Evolutionary conservation across 2,113 vertebrate genomes (phyloP), one percentile per base, ranked within the genome.

Genomic region (Phalacrocorax carbo): DNA sequence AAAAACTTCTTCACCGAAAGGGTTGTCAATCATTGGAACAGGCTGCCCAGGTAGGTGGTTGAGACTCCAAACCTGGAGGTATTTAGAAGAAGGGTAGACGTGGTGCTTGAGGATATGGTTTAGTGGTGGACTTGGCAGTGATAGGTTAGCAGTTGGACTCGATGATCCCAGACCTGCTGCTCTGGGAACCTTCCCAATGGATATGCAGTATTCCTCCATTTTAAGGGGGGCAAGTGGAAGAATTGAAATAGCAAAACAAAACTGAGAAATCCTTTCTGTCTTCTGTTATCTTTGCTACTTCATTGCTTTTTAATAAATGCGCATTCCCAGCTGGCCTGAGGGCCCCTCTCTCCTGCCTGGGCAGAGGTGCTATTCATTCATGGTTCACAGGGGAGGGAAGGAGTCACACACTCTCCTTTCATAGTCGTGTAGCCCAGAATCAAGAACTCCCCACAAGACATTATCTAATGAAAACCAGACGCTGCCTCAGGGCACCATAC

Each of bases 221-320:
- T 95, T 55, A 62, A 77, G 58, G 34, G 42, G 38, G 18, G 2
- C 2, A 3, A 90, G 26, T 73, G 65, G 65, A 29, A 86, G 86
- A 85, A 90, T 25, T 66, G 64, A 86, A 93, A 90, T 23, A 78
- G 51, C 76, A 85, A 82, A 91, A 82, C 60, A 90, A 90, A 82
- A 57, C 58, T 42, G 58, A 96, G 82, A 88, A 92, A 96, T 87
- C 73, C 64, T 89, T 78, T 90, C 88, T 90, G 95, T 96, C 95
- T 95, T 75, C 80, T 94, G 87, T 26, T 88, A 93, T 96, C 90
- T 96, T 97, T 97, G 94, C 93, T 95, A 69, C 92, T 97, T 96
- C 96, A 92, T 95, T 96, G 93, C 89, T 80, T 95, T 94, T 91
- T 97, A 96, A 97, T 94, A 96, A 96, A 95, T 97, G 82, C 82